Evolutionary conservation across 1,140 invertebrate species (phyloP), one percentile per base, ranked within the genome.

Genomic region (Bombus impatiens): DNA sequence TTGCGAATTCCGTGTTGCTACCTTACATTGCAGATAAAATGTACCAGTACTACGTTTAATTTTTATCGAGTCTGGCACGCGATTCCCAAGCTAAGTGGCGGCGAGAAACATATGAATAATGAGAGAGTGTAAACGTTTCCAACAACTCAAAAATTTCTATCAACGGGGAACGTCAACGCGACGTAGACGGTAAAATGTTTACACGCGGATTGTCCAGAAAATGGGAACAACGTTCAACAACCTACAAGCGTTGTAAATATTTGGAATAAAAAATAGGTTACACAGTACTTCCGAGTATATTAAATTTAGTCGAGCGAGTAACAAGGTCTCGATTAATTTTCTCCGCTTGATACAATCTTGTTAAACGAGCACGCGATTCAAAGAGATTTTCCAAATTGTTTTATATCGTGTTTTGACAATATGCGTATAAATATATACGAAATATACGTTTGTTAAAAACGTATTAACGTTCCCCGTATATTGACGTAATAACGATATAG

Each of bases 51-150:
- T 35, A 35, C 57, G n/a, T 78, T 78, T 65, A 62, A 78, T 78
- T 78, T 78, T 78, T 78, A 78, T 78, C 76, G 59, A 25, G 57
- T 42, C 57, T 78, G 59, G 37, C 76, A 78, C 76, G 76, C 76
- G 76, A 78, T 62, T 40, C 28, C 59, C 57, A 28, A 78, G 76
- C 53, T 78, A 62, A 59, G 37, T 65, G 57, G 76, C 53, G 76
- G 28, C 76, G 76, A 62, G 76, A 35, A 78, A 62, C 76, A 42
- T 40, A 28, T 78, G 76, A 78, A 78, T 78, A 78, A 78, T 44
- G 57, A 78, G 57, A 22, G 37, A n/a, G 37, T 18, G 37, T 65
- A 42, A 78, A 78, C 28, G 76, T 53, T 78, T 25, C 37, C 37
- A 77, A 13, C 57, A 25, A 65, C 76, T 78, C 37, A 78, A 78